Evolutionary conservation across 1,140 invertebrate species (phyloP), one percentile per base, ranked within the genome.

Genomic region (Drosophila arawakana): DNA sequence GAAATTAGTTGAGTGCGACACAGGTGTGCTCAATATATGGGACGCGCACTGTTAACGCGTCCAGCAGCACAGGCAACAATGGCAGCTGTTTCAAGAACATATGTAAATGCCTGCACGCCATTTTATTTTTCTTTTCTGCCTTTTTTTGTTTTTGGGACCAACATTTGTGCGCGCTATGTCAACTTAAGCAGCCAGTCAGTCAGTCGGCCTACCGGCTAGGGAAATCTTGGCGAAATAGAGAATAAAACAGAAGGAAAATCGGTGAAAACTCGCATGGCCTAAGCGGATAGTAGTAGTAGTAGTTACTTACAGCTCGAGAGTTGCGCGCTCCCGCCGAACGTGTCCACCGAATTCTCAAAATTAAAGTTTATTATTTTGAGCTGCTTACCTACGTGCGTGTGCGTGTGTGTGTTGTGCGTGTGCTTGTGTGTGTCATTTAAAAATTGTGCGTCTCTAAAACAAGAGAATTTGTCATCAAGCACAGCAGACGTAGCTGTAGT

Each of bases 91-190:
- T 83, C 76, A 89, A 80, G 83, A 88, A 83, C 80, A 88, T 83
- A 88, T 88, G 83, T 88, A 89, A 89, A 89, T 88, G 81, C 80
- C 74, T 83, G 83, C 83, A 88, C 84, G 83, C 80, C 84, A 88
- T 88, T 89, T 30, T 30, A 2, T 30, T 30, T 30, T 30, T 30
- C 25, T 30, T 30, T 30, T 30, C 25, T 30, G 25, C 25, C 25
- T 30, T 30, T 30, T 30, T 30, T 30, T 30, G 25, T 30, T 30
- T 88, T 80, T 73, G 62, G 63, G 49, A 57, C 55, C 47, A 54
- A 55, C 52, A 21, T 55, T 55, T 55, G 49, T 52, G 47, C 30
- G 47, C 30, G 47, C 63, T 37, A 34, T 39, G 59, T 50, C 21
- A 13, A 55, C 63, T 43, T 15, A 58, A 44, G 2, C 21, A 71